Evolutionary conservation across 1,140 invertebrate genomes (phyloP).

Genomic region (Lycorma delicatula): DNA sequence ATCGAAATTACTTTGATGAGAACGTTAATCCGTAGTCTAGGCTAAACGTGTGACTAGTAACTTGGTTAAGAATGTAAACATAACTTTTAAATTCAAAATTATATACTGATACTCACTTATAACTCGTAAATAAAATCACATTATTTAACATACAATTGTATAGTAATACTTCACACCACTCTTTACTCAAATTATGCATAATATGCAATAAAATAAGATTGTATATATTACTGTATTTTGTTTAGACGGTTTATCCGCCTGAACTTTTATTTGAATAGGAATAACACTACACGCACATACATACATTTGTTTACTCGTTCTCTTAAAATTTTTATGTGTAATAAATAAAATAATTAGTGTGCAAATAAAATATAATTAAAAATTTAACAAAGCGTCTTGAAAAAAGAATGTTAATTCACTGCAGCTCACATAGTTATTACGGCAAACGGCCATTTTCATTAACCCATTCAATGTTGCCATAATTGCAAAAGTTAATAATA

Average conservation of each 20-base stretch:
- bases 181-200: conserved; percentile 3
- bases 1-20: too few species aligned
- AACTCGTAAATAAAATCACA: too few species aligned
- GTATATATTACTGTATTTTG: conserved; percentile 10
- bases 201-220: not conserved
- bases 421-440: conserved; percentile 2
- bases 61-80: too few species aligned
- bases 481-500: conserved; percentile 15
- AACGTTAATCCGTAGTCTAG: too few species aligned
- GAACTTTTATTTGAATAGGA: conserved; percentile 5
- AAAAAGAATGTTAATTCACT: not conserved
- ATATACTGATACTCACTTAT: too few species aligned
- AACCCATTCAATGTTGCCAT: conserved; percentile 27
- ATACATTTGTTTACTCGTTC: not conserved
- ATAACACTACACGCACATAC: not conserved
- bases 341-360: conserved; percentile 1
- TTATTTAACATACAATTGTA: too few species aligned
- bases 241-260: conserved; percentile 2
- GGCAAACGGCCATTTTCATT: conserved; percentile 27
- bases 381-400: not conserved
- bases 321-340: too few species aligned
- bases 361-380: not conserved
- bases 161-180: too few species aligned
- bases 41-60: too few species aligned
- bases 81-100: too few species aligned